Evolutionary conservation across 2,797 vertebrate species (phyloP), one percentile per base, ranked within the genome.

Genomic region (Argya squamiceps): DNA sequence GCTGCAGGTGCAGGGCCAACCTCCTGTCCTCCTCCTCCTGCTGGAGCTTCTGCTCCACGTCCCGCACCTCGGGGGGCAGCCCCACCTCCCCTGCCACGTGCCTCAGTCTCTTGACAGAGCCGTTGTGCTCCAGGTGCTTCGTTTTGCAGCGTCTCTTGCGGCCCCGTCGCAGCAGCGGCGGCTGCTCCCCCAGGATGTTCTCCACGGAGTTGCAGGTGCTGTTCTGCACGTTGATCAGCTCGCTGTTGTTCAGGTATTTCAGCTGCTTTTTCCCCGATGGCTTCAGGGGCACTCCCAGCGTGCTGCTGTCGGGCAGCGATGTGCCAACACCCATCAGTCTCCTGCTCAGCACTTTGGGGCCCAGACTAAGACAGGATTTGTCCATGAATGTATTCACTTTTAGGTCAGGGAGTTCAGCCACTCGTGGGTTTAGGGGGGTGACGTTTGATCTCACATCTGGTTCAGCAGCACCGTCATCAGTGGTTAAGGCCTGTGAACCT

Each of bases 81-180:
- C 46, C 97, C 93, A 12, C 84, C 62, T 95, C 97, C 46, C 89
- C 97, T 12, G 95, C 92, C 26, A 53, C 19, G 0, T 96, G 94
- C 59, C 98, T 97, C 81, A 97, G 97, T 94, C 98, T 98, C 89
- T 99, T 99, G 58, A 97, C 70, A 10, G 98, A 97, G 59, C 98
- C 98, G 1, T 96, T 97, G 60, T 98, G 98, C 53, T 99, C 99
- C 97, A 99, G 65, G 96, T 99, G 99, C 97, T 99, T 99, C 22
- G 98, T 99, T 97, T 99, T 99, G 95, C 98, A 99, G 84, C 97
- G 98, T 75, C 98, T 98, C 96, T 99, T 99, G 32, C 97, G 98
- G 62, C 99, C 98, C 71, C 98, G 97, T 13, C 98, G 94, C 91
- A 98, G 98, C 76, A 98, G 96, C 41, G 98, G 97, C 37, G 97